These are phyloP conservation scores for Sesamia nonagrioides DNA, from an alignment of 1,140 invertebrate genomes.

Conservation along the genomic window DNA sequence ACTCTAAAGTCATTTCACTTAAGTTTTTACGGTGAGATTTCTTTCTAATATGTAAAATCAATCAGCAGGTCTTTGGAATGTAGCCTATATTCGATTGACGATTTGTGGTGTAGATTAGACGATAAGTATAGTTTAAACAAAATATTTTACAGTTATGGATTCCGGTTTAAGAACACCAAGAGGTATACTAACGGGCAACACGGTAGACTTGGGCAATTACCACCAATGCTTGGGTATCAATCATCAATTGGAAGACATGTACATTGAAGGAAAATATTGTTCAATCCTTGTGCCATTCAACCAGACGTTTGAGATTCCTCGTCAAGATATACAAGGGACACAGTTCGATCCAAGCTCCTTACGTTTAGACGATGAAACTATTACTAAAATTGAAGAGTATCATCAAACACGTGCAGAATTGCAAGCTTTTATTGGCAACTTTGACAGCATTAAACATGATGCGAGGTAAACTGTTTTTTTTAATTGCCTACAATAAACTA, in stretches of 20 bases:
- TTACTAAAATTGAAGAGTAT: neutral
- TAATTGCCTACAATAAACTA: no score
- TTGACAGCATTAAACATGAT: neutral
- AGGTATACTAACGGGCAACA: conserved; percentile 59
- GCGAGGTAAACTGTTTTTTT: neutral
- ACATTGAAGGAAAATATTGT: conserved; percentile 66
- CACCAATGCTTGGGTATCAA: conserved; percentile 62
- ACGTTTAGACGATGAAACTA: neutral
- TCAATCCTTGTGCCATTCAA: conserved; percentile 57
- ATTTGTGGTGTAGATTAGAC: no score
- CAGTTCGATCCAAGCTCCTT: conserved; percentile 42
- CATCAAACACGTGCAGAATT: neutral
- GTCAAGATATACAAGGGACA: conserved; percentile 50
- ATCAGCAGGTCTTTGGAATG: no score
- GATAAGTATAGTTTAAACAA: neutral
- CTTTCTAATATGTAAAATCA: no score
- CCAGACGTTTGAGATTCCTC: neutral
- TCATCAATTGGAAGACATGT: conserved; percentile 42
- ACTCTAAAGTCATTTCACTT: no score
- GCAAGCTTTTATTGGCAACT: conserved; percentile 1
- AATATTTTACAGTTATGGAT: conserved; percentile 60
- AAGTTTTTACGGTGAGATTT: no score
- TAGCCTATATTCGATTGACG: no score
- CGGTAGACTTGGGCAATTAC: conserved; percentile 60
- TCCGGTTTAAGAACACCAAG: conserved; percentile 59